Conservation (phyloP, 2,888 invertebrate species). For the Salpingus planirostris region DNA sequence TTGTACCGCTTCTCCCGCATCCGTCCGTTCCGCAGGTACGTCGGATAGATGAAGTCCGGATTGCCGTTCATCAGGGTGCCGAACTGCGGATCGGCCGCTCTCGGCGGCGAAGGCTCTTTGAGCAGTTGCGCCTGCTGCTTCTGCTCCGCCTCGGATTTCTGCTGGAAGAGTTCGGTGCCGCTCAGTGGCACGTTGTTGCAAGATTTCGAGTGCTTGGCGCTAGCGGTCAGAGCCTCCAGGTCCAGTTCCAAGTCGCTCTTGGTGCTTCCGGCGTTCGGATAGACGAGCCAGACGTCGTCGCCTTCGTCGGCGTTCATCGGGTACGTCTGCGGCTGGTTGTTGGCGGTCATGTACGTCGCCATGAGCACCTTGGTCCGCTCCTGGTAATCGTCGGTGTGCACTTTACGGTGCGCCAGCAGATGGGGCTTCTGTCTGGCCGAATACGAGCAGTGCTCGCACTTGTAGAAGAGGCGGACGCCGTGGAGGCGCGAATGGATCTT, state of each 20-base stretch:
- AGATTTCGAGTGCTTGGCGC: slow-evolving; percentile 22
- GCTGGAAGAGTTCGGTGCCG: slow-evolving; percentile 57
- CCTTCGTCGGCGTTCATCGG: slow-evolving; percentile 33
- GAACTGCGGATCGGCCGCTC: slow-evolving; percentile 57
- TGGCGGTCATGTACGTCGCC: slow-evolving; percentile 54
- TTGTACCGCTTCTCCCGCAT: slow-evolving; percentile 71
- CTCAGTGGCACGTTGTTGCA: slow-evolving; percentile 49
- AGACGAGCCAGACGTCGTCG: slow-evolving; percentile 44
- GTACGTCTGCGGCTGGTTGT: slow-evolving; percentile 51
- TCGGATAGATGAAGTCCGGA: slow-evolving; percentile 68
- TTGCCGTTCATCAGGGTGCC: slow-evolving; percentile 63
- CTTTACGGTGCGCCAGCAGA: slow-evolving; percentile 56
- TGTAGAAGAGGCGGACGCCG: slow-evolving; percentile 51
- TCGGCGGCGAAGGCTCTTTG: slow-evolving; percentile 39
- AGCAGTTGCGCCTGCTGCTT: slow-evolving; percentile 40
- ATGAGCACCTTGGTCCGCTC: slow-evolving; percentile 63
- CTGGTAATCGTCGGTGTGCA: slow-evolving; percentile 73
- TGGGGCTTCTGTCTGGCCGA: slow-evolving; percentile 63
- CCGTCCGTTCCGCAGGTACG: slow-evolving; percentile 63
- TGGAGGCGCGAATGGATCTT: slow-evolving; percentile 66
- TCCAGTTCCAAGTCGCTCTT: slow-evolving; percentile 20
- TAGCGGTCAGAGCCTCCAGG: slow-evolving; percentile 9
- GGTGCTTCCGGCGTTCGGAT: slow-evolving; percentile 19
- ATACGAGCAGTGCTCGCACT: slow-evolving; percentile 71
- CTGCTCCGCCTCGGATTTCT: slow-evolving; percentile 50